Conservation (phyloP, 2,888 invertebrate species). For the Nomada hirtipes region DNA sequence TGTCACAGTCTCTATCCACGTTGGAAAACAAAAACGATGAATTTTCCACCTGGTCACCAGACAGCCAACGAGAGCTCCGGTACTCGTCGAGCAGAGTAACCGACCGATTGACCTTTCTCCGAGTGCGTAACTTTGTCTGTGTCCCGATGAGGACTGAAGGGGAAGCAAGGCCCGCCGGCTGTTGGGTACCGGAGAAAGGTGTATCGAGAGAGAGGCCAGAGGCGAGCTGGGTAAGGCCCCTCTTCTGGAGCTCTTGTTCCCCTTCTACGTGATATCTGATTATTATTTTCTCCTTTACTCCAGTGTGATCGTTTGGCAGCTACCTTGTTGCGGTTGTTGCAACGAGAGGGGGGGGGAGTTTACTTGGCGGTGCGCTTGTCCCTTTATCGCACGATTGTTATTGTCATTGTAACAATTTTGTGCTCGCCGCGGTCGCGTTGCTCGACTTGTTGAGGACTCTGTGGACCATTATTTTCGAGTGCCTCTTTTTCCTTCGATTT, state of each 20-base stretch:
- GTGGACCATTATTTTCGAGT: conserved; percentile 13
- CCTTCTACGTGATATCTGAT: conserved; percentile 12
- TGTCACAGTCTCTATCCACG: conserved; percentile 11
- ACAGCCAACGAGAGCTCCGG: conserved; percentile 55
- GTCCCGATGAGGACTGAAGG: conserved; percentile 81
- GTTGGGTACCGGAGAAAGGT: conserved; percentile 80
- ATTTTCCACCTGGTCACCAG: conserved; percentile 63
- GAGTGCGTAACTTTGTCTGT: conserved; percentile 79
- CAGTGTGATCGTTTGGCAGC: no score
- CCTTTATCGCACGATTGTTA: conserved; percentile 13
- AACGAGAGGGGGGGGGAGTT: background rate
- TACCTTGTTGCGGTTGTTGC: background rate
- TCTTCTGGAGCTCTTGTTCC: conserved; percentile 52
- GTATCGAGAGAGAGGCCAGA: conserved; percentile 72
- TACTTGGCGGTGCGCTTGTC: background rate
- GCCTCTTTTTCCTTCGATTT: background rate
- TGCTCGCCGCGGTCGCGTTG: background rate
- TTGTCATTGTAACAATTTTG: conserved; percentile 35
- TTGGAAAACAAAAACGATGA: background rate
- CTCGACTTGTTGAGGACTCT: conserved; percentile 14
- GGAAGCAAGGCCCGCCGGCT: conserved; percentile 74
- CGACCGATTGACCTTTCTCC: conserved; percentile 76
- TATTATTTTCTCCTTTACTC: conserved; percentile 2
- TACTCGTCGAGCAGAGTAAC: conserved; percentile 61
- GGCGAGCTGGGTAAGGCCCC: conserved; percentile 65